phyloP scores from a whole-genome alignment of 2,888 invertebrate genomes.

The Holacanthella duospinosa region DNA sequence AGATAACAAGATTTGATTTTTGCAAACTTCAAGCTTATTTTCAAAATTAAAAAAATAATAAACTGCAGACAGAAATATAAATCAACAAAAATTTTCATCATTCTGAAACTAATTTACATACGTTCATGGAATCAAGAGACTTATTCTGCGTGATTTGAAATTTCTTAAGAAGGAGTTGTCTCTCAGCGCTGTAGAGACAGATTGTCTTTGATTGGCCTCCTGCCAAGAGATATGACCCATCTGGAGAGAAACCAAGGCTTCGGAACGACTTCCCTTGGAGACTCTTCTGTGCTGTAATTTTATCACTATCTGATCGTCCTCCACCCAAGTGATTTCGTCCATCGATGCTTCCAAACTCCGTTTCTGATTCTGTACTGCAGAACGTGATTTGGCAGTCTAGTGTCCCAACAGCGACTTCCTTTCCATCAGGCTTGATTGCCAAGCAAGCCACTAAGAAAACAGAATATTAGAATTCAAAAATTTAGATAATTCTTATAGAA shows the following conservation, averaged over 20 bases:
- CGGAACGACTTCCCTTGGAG: conserved; percentile 83
- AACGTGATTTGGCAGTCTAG: conserved; percentile 74
- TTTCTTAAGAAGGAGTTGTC: conserved; percentile 75
- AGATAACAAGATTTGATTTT: neutral
- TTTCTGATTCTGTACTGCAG: conserved; percentile 60
- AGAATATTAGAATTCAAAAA: no score
- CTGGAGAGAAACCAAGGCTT: conserved; percentile 83
- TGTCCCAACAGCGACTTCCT: conserved; percentile 84
- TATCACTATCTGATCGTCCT: conserved; percentile 68
- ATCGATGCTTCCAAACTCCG: conserved; percentile 69
- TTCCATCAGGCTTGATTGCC: conserved; percentile 78
- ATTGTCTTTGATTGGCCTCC: conserved; percentile 90
- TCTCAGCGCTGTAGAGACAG: conserved; percentile 80
- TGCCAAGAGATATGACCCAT: conserved; percentile 79
- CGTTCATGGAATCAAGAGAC: conserved; percentile 87
- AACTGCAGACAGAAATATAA: neutral
- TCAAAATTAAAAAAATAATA: conserved; percentile 1
- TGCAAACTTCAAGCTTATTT: neutral
- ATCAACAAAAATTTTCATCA: no score
- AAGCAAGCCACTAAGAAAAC: conserved; percentile 51
- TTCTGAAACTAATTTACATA: no score
- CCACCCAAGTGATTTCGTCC: conserved; percentile 81
- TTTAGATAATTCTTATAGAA: neutral
- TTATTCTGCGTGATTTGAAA: conserved; percentile 89
- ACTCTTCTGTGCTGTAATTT: conserved; percentile 75